Evolutionary conservation across 2,113 vertebrate genomes (phyloP), one percentile per base, ranked within the genome.

Genomic region (Phaetusa simplex): DNA sequence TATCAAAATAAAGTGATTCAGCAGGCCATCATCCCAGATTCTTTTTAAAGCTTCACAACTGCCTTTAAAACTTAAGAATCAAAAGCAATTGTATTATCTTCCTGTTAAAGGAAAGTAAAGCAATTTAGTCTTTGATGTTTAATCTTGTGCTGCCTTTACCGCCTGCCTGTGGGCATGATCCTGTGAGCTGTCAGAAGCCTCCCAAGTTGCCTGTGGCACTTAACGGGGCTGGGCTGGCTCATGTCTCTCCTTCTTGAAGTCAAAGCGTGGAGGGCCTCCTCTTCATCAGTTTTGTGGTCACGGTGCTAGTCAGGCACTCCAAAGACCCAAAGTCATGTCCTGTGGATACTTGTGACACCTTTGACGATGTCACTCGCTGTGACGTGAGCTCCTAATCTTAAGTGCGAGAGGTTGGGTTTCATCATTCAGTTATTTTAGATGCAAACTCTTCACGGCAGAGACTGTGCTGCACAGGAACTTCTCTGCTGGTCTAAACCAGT

Each of bases 1-100:
- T 59, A 36, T 80, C 73, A 95, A 79, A 89, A 76, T 93, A 65
- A 72, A 86, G 73, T 67, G 45, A 92, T 91, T 91, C 67, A 86
- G 70, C 23, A 77, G 47, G 18, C 32, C 26, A 30, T 87, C 29
- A 56, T 81, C 50, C 88, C 47, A 70, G 32, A 74, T 88, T 93
- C 42, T 90, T 90, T 89, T 73, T 62, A 88, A 93, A 83, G 7
- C 19, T 88, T 81, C 70, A 50, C 42, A 69, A 65, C 40, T 69
- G 43, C 22, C 80, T 94, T 71, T 61, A 95, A 90, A 88, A 92
- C 32, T 69, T 69, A 64, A 82, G 76, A 92, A 89, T 92, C 52
- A 89, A 94, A 96, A 87, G 59, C 59, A 74, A 69, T 78, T 93
- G 47, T 62, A 67, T 94, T 91, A 38, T 43, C 61, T 43, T 91